Evolutionary conservation across 2,888 invertebrate genomes (phyloP).

Genomic region (Myopa testacea): DNA sequence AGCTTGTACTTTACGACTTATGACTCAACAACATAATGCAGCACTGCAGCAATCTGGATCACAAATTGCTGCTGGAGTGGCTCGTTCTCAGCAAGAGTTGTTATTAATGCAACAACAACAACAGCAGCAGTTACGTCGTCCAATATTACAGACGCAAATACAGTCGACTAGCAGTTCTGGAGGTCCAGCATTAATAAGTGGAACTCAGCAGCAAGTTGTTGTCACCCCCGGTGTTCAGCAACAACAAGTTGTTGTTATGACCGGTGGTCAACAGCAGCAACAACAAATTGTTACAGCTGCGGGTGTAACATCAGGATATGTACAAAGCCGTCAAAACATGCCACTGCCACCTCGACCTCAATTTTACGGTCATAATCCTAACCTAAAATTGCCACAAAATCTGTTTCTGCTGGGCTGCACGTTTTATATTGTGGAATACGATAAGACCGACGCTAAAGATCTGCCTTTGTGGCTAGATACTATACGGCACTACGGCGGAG

Average conservation of each 20-base stretch:
- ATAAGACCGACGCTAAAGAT: constrained; percentile 75
- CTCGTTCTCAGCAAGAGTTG: constrained; percentile 70
- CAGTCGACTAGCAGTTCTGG: constrained; percentile 30
- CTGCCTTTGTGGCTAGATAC: constrained; percentile 77
- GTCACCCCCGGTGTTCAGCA: constrained; percentile 49
- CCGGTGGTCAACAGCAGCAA: constrained; percentile 45
- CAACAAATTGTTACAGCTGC: constrained; percentile 53
- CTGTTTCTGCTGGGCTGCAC: constrained; percentile 93
- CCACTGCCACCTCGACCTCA: constrained; percentile 76
- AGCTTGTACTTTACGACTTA: constrained; percentile 79
- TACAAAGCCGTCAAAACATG: constrained; percentile 64
- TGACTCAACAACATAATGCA: constrained; percentile 86
- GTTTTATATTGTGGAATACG: constrained; percentile 89
- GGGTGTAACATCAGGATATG: constrained; percentile 70
- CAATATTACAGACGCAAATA: constrained; percentile 52
- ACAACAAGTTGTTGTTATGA: constrained; percentile 43
- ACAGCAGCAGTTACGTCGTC: constrained; percentile 70
- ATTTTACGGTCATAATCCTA: constrained; percentile 94
- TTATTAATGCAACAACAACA: constrained; percentile 71
- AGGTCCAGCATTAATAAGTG: constrained; percentile 55
- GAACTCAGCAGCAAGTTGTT: constrained; percentile 46
- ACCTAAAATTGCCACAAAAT: constrained; percentile 88
- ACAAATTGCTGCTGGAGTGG: constrained; percentile 64
- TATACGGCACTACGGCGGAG: constrained; percentile 86
- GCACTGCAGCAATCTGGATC: constrained; percentile 69